Evolutionary conservation across 1,140 invertebrate genomes (phyloP).

Genomic region (Eufriesea mexicana): DNA sequence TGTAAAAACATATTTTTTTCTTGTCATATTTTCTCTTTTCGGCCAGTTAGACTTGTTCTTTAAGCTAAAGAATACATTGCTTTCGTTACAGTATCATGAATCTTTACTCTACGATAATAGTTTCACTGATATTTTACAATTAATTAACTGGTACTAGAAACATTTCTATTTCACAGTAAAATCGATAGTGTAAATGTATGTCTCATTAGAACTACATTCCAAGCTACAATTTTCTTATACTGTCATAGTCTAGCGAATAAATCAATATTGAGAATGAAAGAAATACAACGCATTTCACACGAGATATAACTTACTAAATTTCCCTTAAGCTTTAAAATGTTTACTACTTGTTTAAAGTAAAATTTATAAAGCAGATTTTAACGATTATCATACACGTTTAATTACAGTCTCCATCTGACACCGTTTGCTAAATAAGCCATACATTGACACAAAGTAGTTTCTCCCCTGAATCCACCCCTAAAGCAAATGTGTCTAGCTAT

Average conservation of each 20-base stretch:
- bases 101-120: background rate
- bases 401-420: background rate
- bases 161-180: background rate
- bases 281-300: too few relatives aligned
- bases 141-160: background rate
- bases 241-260: too few relatives aligned
- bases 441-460: background rate
- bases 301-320: too few relatives aligned
- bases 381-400: too few relatives aligned
- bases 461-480: background rate
- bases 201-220: background rate
- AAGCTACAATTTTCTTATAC: background rate
- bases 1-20: slow-evolving; percentile 78
- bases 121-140: background rate
- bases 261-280: too few relatives aligned
- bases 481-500: background rate
- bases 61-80: background rate
- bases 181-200: too few relatives aligned
- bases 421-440: background rate
- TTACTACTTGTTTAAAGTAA: too few relatives aligned
- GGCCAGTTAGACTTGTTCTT: background rate
- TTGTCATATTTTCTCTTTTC: background rate
- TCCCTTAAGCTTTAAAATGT: too few relatives aligned
- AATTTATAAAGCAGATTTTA: too few relatives aligned
- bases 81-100: background rate